phyloP scores from a whole-genome alignment of 2,113 vertebrate species.

The Festucalex cinctus region DNA sequence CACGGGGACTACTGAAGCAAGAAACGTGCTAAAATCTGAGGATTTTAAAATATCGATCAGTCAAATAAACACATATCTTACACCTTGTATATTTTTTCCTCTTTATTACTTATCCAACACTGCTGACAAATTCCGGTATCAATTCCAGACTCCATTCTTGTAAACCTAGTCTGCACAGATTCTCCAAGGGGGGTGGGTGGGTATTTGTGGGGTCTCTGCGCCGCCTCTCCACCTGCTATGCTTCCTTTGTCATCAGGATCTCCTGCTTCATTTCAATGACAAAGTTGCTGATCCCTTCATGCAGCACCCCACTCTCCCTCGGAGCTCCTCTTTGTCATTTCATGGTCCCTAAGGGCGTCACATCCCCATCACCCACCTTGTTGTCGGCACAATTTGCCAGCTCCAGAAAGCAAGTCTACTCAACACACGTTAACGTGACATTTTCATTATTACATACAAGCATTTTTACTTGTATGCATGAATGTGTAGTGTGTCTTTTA shows the following conservation, averaged over 20 bases:
- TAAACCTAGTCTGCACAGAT: constrained; percentile 24
- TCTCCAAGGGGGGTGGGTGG: constrained; percentile 21
- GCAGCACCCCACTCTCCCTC: constrained; percentile 13
- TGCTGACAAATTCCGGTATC: constrained; percentile 49
- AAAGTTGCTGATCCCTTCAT: constrained; percentile 76
- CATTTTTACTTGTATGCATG: background rate
- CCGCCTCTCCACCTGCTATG: constrained; percentile 90
- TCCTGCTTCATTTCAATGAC: constrained; percentile 80
- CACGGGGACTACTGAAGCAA: constrained; percentile 43
- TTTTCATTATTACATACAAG: background rate
- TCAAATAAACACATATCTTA: background rate
- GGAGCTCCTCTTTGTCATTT: constrained; percentile 73
- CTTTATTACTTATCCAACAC: background rate
- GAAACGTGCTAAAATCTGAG: background rate
- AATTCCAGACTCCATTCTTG: constrained; percentile 17
- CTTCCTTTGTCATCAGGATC: constrained; percentile 76
- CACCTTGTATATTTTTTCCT: background rate
- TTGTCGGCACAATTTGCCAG: constrained; percentile 35
- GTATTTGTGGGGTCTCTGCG: constrained; percentile 35
- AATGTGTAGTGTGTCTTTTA: background rate
- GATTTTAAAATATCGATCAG: too few relatives aligned
- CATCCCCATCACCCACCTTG: constrained; percentile 32
- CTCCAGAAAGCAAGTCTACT: constrained; percentile 4
- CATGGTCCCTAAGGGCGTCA: constrained; percentile 69
- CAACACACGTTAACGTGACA: background rate